Evolutionary conservation across 2,888 invertebrate species (phyloP), one percentile per base, ranked within the genome.

Genomic region (Corbicula japonica): DNA sequence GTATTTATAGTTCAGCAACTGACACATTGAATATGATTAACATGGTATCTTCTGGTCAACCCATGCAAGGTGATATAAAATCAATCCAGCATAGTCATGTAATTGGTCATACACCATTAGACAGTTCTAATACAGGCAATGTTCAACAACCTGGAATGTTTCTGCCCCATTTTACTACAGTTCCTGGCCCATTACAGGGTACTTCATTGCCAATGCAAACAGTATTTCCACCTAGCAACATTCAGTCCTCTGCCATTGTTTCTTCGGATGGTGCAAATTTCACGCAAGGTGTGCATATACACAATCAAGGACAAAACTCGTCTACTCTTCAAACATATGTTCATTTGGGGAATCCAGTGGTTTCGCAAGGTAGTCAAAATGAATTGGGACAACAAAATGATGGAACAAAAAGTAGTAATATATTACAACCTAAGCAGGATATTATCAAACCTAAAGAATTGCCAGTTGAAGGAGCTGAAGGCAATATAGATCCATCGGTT

Each of bases 311-410:
- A 21, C 82, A 78, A 69, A n/a, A n/a, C n/a, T 60, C 66, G 26
- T 69, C 83, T 18, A 77, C 83, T 38, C 68, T 71, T 52, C 80
- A 83, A 56, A 77, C 80, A 12, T 78, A 70, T 73, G 80, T 79
- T 44, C 83, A 83, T 63, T 73, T 74, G 73, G 66, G 69, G 26
- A 83, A 80, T 58, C 65, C 73, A 52, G 61, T 52, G 52, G 61
- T 73, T 21, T 52, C 80, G 18, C 61, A 66, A 69, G 70, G 68
- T 72, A 76, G 76, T 10, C 69, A 74, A 8, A 80, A 50, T 52
- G 77, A 75, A 68, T 61, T 48, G 35, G 70, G 38, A 48, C n/a
- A n/a, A n/a, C n/a, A n/a, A n/a, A n/a, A n/a, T n/a, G n/a, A n/a
- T n/a, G n/a, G n/a, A n/a, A n/a, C n/a, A n/a, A n/a, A n/a, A n/a